A percentile compares a stretch with the other conserved stretches of the same genome.
These are phyloP conservation scores for Hoplostethus atlanticus DNA, from an alignment of 2,797 vertebrate species.

Conservation along the genomic window DNA sequence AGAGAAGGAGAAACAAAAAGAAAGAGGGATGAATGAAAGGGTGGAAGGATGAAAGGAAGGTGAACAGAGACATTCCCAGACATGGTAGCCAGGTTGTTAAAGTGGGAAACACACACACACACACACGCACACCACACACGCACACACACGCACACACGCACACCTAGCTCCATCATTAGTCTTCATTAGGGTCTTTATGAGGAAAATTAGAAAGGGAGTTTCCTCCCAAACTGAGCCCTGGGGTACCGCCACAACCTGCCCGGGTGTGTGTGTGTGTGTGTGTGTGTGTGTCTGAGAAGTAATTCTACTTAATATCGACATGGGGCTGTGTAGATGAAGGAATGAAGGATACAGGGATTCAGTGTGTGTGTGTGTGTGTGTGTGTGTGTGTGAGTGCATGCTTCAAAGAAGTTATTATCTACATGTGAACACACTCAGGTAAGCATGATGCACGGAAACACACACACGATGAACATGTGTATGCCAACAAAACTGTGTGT, in stretches of 20 bases:
- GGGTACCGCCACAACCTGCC: constrained; percentile 35
- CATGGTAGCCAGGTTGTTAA: constrained; percentile 54
- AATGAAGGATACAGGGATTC: constrained; percentile 14
- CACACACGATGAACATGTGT: not conserved
- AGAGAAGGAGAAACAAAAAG: too few species aligned
- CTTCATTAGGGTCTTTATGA: constrained; percentile 80
- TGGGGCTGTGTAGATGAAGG: constrained; percentile 40
- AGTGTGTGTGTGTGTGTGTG: not conserved
- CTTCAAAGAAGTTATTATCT: too few species aligned
- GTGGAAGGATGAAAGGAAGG: constrained; percentile 31
- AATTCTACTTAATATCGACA: constrained; percentile 49
- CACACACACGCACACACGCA: constrained; percentile 42
- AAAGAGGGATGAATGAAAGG: constrained; percentile 34
- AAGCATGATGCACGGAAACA: too few species aligned
- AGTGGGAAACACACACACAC: not conserved
- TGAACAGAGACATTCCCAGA: constrained; percentile 74
- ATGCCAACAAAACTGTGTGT: not conserved
- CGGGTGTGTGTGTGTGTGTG: constrained; percentile 48
- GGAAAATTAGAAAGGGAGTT: constrained; percentile 79
- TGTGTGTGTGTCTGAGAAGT: constrained; percentile 20
- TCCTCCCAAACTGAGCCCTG: constrained; percentile 73
- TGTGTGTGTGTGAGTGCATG: constrained; percentile 19
- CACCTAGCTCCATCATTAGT: constrained; percentile 67
- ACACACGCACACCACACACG: constrained; percentile 40
- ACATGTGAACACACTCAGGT: too few species aligned